Conservation (phyloP, 2,888 invertebrate species). For the Ochropleura leucogaster region DNA sequence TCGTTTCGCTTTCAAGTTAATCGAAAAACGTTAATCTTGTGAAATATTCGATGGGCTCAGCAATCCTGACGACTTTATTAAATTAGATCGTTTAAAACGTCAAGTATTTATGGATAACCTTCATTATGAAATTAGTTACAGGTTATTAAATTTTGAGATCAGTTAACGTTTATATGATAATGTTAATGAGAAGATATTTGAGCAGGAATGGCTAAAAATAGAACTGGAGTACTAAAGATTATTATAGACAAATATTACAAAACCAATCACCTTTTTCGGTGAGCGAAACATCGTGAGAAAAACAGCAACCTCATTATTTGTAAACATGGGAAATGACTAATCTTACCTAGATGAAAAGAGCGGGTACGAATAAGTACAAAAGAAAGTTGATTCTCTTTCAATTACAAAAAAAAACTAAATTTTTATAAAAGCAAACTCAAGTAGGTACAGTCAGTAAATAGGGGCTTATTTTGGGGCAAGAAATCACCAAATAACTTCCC, state of each 20-base stretch:
- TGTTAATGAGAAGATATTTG: constrained; percentile 13
- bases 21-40: constrained; percentile 66
- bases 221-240: not conserved
- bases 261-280: too few species aligned
- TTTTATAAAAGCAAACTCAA: too few species aligned
- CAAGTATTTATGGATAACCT: constrained; percentile 45
- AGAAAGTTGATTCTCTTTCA: too few species aligned
- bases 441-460: too few species aligned
- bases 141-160: constrained; percentile 46
- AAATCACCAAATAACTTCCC: too few species aligned
- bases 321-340: too few species aligned
- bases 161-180: constrained; percentile 9
- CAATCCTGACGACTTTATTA: constrained; percentile 46
- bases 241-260: not conserved
- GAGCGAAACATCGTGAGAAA: too few species aligned
- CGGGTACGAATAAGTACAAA: too few species aligned
- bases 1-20: constrained; percentile 52
- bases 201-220: not conserved
- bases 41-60: constrained; percentile 46
- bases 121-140: constrained; percentile 50
- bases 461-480: too few species aligned
- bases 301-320: too few species aligned
- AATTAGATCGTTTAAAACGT: constrained; percentile 57
- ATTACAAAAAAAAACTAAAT: too few species aligned
- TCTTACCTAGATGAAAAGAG: too few species aligned